A percentile compares a stretch with the other conserved stretches of the same genome.
Evolutionary conservation across 2,113 vertebrate species (phyloP).

Genomic region (Amphiprion percula): DNA sequence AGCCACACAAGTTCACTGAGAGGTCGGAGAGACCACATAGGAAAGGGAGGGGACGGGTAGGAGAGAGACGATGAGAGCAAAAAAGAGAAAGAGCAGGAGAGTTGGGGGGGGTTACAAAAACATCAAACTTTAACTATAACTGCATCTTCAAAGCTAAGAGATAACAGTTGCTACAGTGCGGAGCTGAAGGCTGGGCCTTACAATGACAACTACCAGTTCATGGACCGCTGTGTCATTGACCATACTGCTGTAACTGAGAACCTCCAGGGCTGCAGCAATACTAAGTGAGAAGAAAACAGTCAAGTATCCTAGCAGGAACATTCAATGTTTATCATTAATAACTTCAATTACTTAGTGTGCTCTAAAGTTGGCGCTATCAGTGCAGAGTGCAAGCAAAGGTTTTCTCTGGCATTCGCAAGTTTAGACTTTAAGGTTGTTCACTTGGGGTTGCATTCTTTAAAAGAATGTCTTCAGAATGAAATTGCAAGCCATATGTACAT

Average conservation of each 20-base stretch:
- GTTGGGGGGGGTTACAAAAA: slow-evolving; percentile 14
- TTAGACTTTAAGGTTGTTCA: not conserved
- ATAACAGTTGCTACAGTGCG: slow-evolving; percentile 11
- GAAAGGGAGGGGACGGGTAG: slow-evolving; percentile 40
- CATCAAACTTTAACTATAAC: slow-evolving; percentile 22
- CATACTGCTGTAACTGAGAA: slow-evolving; percentile 33
- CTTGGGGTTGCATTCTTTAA: not conserved
- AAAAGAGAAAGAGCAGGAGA: slow-evolving; percentile 12
- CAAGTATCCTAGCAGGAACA: not conserved
- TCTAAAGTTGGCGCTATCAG: not conserved
- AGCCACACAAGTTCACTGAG: slow-evolving; percentile 70
- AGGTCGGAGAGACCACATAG: slow-evolving; percentile 64
- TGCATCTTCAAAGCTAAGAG: slow-evolving; percentile 27
- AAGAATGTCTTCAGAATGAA: not conserved
- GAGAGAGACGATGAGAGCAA: slow-evolving; percentile 17
- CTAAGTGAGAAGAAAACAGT: not conserved
- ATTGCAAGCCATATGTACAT: not conserved
- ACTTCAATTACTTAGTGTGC: slow-evolving; percentile 1
- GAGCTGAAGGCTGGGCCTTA: slow-evolving; percentile 21
- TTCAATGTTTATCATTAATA: slow-evolving; percentile 26
- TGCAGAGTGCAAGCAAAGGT: not conserved
- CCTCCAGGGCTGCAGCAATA: slow-evolving; percentile 25
- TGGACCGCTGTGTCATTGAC: slow-evolving; percentile 40
- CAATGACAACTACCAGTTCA: slow-evolving; percentile 26
- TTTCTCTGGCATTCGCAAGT: not conserved